Evolutionary conservation across 2,888 invertebrate species (phyloP), one percentile per base, ranked within the genome.

Genomic region (Acanthosepion pharaonis): DNA sequence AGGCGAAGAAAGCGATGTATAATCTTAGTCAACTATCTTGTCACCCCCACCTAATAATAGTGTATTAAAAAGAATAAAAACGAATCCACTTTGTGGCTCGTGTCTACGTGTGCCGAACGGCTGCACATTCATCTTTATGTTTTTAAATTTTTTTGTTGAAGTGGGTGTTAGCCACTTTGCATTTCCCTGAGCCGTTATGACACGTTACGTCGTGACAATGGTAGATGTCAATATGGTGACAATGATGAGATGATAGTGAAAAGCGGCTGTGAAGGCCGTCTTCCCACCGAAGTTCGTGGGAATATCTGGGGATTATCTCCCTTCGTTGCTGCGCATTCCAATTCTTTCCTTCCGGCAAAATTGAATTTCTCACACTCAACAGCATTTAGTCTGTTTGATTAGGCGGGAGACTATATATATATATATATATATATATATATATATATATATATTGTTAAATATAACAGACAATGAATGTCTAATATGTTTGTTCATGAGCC

Each of bases 21-120:
- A 59, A 59, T 23, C 59, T 59, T 23, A 59, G 23, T 6, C 20
- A 55, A 78, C 15, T 33, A 78, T 0, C 11, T 33, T n/a, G 11
- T 78, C 78, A n/a, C 25, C 18, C 78, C 33, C 78, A 78, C 78
- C 78, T 78, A 33, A 78, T 33, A 33, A 78, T 78, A 78, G 33
- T 78, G 25, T 25, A 64, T 64, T 64, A 78, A 78, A 33, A 78
- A 33, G 33, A 78, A 33, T 11, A n/a, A 8, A 1, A 33, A 15
- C 33, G n/a, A 78, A 78, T 78, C 78, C 78, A 78, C n/a, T 33
- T n/a, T 78, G n/a, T 78, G 9, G 78, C 78, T 78, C 78, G 78
- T 78, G 78, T 78, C n/a, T 78, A 78, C 78, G 78, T 78, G 78
- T 78, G 78, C n/a, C 78, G n/a, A 78, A 78, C n/a, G 78, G n/a